phyloP scores from a whole-genome alignment of 2,888 invertebrate genomes.

The Eretmocerus hayati region DNA sequence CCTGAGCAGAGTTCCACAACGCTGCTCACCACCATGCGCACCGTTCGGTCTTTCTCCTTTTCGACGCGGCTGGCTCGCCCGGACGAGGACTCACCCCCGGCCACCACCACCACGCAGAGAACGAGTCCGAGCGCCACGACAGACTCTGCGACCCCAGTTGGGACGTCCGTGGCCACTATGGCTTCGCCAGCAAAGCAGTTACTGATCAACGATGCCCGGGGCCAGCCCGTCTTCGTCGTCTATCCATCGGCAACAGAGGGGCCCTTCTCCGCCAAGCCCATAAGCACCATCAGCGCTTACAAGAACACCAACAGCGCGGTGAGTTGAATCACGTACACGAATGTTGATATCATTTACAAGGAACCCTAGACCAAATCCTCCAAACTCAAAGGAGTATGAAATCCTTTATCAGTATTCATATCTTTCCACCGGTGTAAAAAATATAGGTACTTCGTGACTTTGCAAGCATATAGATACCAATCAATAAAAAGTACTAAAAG shows the following conservation, averaged over 20 bases:
- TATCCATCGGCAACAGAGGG: slow-evolving; percentile 17
- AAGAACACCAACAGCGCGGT: slow-evolving; percentile 36
- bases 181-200: slow-evolving; percentile 6
- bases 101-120: not conserved
- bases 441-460: too few relatives aligned
- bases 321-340: slow-evolving; percentile 21
- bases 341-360: not conserved
- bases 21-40: slow-evolving; percentile 18
- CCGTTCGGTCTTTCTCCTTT: slow-evolving; percentile 21
- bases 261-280: slow-evolving; percentile 34
- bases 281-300: slow-evolving; percentile 37
- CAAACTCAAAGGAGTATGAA: too few relatives aligned
- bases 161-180: not conserved
- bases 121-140: not conserved
- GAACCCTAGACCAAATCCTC: too few relatives aligned
- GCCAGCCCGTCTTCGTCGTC: slow-evolving; percentile 19
- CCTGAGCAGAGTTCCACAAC: slow-evolving; percentile 23
- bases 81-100: slow-evolving; percentile 11
- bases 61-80: slow-evolving; percentile 17
- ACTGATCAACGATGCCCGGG: slow-evolving; percentile 6
- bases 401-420: too few relatives aligned
- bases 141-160: not conserved
- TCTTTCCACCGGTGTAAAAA: too few relatives aligned
- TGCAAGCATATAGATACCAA: too few relatives aligned
- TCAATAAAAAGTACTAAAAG: too few relatives aligned